A percentile compares a stretch with the other conserved stretches of the same genome.
Conservation (phyloP, 2,797 vertebrate species). For the Eutrigla gurnardus region DNA sequence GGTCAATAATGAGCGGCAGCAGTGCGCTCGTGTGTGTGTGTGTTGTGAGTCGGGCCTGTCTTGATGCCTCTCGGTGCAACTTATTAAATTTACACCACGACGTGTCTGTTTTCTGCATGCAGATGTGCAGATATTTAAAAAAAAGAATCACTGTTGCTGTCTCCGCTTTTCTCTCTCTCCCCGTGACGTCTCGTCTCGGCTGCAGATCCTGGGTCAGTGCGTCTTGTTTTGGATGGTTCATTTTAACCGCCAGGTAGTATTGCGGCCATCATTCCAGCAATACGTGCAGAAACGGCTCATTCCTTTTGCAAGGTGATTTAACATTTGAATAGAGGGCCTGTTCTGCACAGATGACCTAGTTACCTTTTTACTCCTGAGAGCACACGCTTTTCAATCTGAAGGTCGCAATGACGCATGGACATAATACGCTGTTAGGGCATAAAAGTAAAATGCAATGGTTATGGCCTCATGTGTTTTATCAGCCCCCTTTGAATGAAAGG, state of each 20-base stretch:
- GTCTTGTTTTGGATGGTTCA: slow-evolving; percentile 35
- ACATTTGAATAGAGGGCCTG: slow-evolving; percentile 66
- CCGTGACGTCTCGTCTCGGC: slow-evolving; percentile 24
- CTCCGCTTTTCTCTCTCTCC: slow-evolving; percentile 10
- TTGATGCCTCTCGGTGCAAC: slow-evolving; percentile 11
- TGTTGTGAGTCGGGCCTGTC: slow-evolving; percentile 28
- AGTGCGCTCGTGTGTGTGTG: slow-evolving; percentile 10
- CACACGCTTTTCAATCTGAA: slow-evolving; percentile 60
- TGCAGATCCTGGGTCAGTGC: slow-evolving; percentile 58
- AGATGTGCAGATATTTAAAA: not conserved
- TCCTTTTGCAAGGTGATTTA: slow-evolving; percentile 68
- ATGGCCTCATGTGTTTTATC: slow-evolving; percentile 48
- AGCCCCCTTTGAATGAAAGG: slow-evolving; percentile 40
- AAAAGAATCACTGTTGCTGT: not conserved
- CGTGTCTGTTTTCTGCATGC: slow-evolving; percentile 11
- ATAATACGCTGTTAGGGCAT: slow-evolving; percentile 58
- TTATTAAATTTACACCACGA: slow-evolving; percentile 28
- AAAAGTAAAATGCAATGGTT: slow-evolving; percentile 45
- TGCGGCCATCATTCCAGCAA: slow-evolving; percentile 51
- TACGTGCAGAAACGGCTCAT: slow-evolving; percentile 60
- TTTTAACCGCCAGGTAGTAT: slow-evolving; percentile 51
- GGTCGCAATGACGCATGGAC: slow-evolving; percentile 54
- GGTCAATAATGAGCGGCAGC: slow-evolving; percentile 70
- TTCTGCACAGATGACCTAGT: slow-evolving; percentile 71
- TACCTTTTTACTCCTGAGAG: slow-evolving; percentile 69